Conservation (phyloP, 2,113 vertebrate genomes). For the Hydropotes inermis region DNA sequence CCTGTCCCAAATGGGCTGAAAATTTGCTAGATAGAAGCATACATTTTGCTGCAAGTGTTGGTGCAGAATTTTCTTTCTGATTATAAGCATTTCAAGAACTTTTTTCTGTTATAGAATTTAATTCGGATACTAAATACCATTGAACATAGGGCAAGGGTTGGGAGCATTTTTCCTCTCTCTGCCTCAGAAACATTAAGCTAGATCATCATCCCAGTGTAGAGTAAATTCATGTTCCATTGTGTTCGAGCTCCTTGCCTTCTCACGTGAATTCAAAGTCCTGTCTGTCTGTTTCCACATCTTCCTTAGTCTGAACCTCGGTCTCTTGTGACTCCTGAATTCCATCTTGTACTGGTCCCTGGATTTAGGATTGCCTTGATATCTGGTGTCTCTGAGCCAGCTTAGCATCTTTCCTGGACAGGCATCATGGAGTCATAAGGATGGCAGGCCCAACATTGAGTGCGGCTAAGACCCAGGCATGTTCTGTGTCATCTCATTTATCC, state of each 20-base stretch:
- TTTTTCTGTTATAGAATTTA: not conserved
- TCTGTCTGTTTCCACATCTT: not conserved
- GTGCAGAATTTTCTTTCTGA: not conserved
- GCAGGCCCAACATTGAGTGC: too few relatives aligned
- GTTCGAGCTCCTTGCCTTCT: not conserved
- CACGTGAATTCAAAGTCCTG: not conserved
- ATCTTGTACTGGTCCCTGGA: too few relatives aligned
- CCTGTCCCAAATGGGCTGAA: not conserved
- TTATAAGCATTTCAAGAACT: not conserved
- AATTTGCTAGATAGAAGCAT: not conserved
- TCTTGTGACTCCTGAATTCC: not conserved
- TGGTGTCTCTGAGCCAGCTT: not conserved
- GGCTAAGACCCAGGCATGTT: rapidly evolving
- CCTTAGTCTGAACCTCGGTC: not conserved
- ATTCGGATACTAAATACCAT: not conserved
- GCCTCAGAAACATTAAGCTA: not conserved
- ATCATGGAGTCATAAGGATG: rapidly evolving
- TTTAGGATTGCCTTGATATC: not conserved
- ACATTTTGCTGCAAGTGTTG: rapidly evolving
- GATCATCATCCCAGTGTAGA: rapidly evolving
- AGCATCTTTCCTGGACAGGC: not conserved
- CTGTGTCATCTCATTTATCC: not conserved
- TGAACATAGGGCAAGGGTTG: not conserved
- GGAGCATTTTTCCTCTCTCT: too few relatives aligned
- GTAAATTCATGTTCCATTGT: rapidly evolving